Base-by-base conservation (phyloP, 2,797 vertebrate genomes). In the Rhinophrynus dorsalis region DNA sequence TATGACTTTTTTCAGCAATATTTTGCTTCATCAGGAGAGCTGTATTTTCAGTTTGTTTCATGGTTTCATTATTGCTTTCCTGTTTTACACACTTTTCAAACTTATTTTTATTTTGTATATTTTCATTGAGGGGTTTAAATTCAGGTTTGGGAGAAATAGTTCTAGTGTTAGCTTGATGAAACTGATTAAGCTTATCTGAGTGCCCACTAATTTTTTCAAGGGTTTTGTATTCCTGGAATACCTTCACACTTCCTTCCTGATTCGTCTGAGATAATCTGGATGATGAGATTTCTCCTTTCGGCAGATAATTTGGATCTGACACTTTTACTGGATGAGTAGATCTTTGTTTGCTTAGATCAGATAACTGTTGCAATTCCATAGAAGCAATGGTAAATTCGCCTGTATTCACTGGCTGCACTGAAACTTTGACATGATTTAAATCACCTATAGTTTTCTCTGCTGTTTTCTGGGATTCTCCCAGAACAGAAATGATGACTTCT, bases 91-190 rank as follows among this genome's bases (percentile, higher is more conserved):
- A 85, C 79, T 78, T 89, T 83, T 67, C 68, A 44, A 42, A 56
- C 21, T 32, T 51, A 9, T 65, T 63, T 65, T 18, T 78, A 83
- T 85, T 52, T 44, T 76, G 72, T 40, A 74, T 51, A 18, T 23
- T 74, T 26, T 78, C 64, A 55, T 72, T 74, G 56, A 40, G 13
- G 48, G 18, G 75, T 68, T 84, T 92, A 6, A 76, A 76, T 74
- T 78, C 86, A 78, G 79, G 81, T 68, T 77, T 80, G 59, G 91
- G 90, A 47, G 85, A 83, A 37, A 79, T 78, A 72, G 90, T 85
- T 71, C 90, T 91, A 62, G 40, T 79, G 75, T 79, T 76, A 20
- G 86, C 84, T 13, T 85, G 63, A 5, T 60, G 29, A 9, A 72
- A n/a, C 0, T 57, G 67, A 17, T 78, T 68, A 17, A 72, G 26